A percentile compares a stretch with the other conserved stretches of the same genome.
Conservation (phyloP, 1,140 invertebrate species). For the Drosophila ambigua region DNA sequence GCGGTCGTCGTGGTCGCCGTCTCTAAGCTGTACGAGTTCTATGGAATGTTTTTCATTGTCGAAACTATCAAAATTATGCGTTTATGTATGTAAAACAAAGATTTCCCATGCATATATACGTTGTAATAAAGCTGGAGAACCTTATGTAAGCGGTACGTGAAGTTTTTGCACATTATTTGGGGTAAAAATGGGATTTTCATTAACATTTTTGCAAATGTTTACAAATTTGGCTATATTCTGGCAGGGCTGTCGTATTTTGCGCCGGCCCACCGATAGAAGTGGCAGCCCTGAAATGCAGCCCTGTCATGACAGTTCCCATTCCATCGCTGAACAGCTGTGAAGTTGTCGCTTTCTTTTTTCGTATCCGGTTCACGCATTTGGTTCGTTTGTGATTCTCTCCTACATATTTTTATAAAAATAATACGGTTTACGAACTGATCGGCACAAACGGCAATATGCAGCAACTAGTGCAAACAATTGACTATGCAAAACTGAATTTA, state of each 20-base stretch:
- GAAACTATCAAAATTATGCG: conserved; percentile 20
- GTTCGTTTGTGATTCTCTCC: conserved; percentile 53
- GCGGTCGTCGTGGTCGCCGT: conserved; percentile 99
- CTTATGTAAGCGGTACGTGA: conserved; percentile 12
- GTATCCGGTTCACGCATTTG: conserved; percentile 76
- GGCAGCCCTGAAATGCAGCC: conserved; percentile 22
- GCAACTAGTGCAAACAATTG: not conserved
- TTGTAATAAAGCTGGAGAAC: conserved; percentile 45
- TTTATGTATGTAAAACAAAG: conserved; percentile 38
- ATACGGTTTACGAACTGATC: conserved; percentile 31
- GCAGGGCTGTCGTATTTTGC: conserved; percentile 13
- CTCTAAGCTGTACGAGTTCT: conserved; percentile 88
- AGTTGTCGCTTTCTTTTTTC: conserved; percentile 67
- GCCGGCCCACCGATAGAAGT: conserved; percentile 10
- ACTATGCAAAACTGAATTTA: not conserved
- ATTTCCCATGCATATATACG: conserved; percentile 35
- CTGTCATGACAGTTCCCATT: conserved; percentile 30
- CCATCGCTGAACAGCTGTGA: conserved; percentile 49
- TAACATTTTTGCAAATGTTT: conserved; percentile 17
- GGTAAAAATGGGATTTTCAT: not conserved
- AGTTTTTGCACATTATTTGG: not conserved
- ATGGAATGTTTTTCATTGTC: not conserved
- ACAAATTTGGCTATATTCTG: conserved; percentile 2
- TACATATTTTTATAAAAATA: conserved; percentile 29
- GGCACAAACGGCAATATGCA: conserved; percentile 45